Conservation (phyloP, 2,888 invertebrate genomes). For the Ditylenchus weischeri region DNA sequence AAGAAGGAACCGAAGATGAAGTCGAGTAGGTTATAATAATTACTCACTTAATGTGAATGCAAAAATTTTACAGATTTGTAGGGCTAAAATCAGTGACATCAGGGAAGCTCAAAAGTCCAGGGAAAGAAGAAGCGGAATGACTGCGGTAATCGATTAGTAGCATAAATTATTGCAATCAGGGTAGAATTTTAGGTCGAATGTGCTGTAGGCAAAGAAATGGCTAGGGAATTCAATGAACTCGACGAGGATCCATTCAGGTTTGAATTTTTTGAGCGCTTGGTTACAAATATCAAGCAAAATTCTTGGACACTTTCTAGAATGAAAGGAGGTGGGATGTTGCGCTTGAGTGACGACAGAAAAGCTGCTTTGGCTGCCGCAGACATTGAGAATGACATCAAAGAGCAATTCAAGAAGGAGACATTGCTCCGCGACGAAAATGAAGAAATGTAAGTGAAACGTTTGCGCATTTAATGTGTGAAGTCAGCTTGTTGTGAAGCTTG, state of each 20-base stretch:
- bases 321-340: slow-evolving; percentile 48
- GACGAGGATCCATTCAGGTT: slow-evolving; percentile 39
- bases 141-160: slow-evolving; percentile 28
- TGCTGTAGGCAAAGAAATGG: slow-evolving; percentile 52
- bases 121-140: slow-evolving; percentile 49
- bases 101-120: slow-evolving; percentile 51
- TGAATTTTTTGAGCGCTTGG: too few relatives aligned
- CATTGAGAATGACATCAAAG: slow-evolving; percentile 54
- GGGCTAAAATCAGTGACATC: slow-evolving; percentile 44
- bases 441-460: slow-evolving; percentile 42
- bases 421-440: slow-evolving; percentile 56
- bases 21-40: not conserved
- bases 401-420: slow-evolving; percentile 55
- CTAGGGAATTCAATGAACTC: slow-evolving; percentile 37
- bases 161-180: too few relatives aligned
- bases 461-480: too few relatives aligned
- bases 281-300: too few relatives aligned
- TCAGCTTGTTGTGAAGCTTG: too few relatives aligned
- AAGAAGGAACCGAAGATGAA: slow-evolving; percentile 65
- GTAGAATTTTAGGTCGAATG: slow-evolving; percentile 40
- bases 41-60: not conserved
- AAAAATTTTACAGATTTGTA: slow-evolving; percentile 6
- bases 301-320: not conserved
- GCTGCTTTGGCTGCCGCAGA: slow-evolving; percentile 49
- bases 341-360: slow-evolving; percentile 44